Base-by-base conservation (phyloP, 2,888 invertebrate species). In the Diarsia dahlii region DNA sequence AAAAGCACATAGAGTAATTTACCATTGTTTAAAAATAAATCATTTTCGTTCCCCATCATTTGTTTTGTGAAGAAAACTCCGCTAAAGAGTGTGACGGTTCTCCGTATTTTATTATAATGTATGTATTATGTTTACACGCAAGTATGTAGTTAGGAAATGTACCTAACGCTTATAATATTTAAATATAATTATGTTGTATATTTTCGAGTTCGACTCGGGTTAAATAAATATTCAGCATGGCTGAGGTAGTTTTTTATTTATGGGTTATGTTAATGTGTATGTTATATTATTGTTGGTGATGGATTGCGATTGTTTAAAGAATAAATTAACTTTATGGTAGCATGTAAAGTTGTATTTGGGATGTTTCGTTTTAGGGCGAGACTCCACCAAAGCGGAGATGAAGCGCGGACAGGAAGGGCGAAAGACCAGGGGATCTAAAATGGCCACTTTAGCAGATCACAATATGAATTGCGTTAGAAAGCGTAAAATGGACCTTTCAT, bases 211-310 rank as follows among this genome's bases (percentile, higher is more conserved):
- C 87, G 87, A 93, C 92, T 93, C 92, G 89, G 87, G 88, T 91
- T 91, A 86, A 94, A 94, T 93, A 94, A 95, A 94, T 80, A 79
- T 86, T 90, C 93, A 94, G 94, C 93, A 80, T 91, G 92, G 94
- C 93, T 94, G 93, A 91, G 93, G 92, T 91, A 90, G 90, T 91
- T 89, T 92, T 90, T 94, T 93, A 91, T 92, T 94, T 90, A 68
- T 76, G 82, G 81, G 74, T 76, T 85, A 80, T 81, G 67, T 80
- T 79, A 68, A 81, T 88, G 84, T 90, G 79, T 85, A 68, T 71
- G 82, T 85, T 81, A 77, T 81, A 69, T 80, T 70, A 65, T 78
- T 84, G 76, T 87, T 80, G 83, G 84, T 84, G 81, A 81, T 67
- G 84, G 79, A 62, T 73, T 56, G 70, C 63, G 62, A 58, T 68